Conservation (phyloP, 2,113 vertebrate species). For the Dascyllus trimaculatus region DNA sequence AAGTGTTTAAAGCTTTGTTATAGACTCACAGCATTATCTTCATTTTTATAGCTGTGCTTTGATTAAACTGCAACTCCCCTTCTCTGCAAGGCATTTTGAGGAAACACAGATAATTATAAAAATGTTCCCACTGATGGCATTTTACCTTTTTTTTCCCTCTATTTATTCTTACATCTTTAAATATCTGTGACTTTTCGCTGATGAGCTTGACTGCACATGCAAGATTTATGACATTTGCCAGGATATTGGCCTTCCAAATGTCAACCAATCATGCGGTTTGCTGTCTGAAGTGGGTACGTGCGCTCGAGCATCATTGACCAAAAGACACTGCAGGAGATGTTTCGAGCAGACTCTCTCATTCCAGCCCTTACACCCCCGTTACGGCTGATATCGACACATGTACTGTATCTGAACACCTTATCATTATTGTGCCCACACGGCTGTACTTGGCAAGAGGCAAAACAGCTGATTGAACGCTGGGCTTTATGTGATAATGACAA, state of each 20-base stretch:
- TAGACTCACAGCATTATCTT: too few relatives aligned
- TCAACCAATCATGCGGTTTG: slow-evolving; percentile 23
- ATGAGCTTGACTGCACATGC: slow-evolving; percentile 6
- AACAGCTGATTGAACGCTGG: background rate
- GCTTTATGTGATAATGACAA: too few relatives aligned
- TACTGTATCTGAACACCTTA: background rate
- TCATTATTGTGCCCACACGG: too few relatives aligned
- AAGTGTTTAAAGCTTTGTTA: too few relatives aligned
- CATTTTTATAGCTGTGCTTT: background rate
- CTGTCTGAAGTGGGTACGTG: background rate
- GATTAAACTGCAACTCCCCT: background rate
- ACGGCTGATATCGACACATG: background rate
- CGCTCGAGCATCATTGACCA: background rate
- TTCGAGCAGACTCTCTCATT: background rate
- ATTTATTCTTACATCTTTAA: slow-evolving; percentile 24
- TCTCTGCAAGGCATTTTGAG: background rate
- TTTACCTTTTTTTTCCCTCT: background rate
- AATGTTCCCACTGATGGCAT: background rate
- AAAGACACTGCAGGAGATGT: background rate
- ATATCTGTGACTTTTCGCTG: slow-evolving; percentile 21
- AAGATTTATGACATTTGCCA: slow-evolving; percentile 39
- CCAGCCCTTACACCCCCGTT: background rate
- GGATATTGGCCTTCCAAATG: slow-evolving; percentile 28
- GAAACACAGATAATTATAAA: slow-evolving; percentile 19
- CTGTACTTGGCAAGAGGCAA: background rate